Conservation (phyloP, 2,113 vertebrate species). For the Daphoenositta chrysoptera region DNA sequence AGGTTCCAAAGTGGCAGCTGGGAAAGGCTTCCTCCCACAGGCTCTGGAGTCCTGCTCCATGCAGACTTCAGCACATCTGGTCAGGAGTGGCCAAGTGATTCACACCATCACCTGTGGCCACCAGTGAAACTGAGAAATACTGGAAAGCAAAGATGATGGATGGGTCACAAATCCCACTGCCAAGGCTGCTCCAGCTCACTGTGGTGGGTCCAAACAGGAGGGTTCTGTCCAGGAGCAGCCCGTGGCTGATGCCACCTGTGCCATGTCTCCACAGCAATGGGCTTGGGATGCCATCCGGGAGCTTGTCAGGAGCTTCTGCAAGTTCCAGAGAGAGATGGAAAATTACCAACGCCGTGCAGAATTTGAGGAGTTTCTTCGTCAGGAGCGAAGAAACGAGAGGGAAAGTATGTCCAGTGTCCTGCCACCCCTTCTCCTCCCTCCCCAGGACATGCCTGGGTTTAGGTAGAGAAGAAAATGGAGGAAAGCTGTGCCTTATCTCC, state of each 20-base stretch:
- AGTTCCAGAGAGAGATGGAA: conserved; percentile 55
- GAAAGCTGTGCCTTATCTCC: background rate
- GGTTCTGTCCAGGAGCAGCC: background rate
- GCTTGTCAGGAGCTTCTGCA: conserved; percentile 65
- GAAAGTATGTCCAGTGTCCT: conserved; percentile 64
- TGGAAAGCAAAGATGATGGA: background rate
- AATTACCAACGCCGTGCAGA: background rate
- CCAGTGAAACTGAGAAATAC: background rate
- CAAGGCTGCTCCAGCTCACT: background rate
- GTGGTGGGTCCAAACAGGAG: background rate
- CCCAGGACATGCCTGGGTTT: background rate
- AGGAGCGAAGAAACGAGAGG: conserved; percentile 45
- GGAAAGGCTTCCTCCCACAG: background rate
- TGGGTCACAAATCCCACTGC: background rate
- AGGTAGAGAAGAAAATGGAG: background rate
- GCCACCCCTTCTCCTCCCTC: background rate
- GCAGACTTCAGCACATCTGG: background rate
- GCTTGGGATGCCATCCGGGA: conserved; percentile 40
- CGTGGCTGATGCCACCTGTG: background rate
- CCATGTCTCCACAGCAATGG: conserved; percentile 1
- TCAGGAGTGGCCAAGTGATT: background rate
- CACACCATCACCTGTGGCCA: background rate
- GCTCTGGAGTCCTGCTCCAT: background rate
- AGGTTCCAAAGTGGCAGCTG: background rate
- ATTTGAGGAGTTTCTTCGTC: conserved; percentile 61